Percentiles rank a stretch among this genome's conserved stretches.
Conservation (phyloP, 2,797 vertebrate genomes). For the Philypnodon macrostomus region DNA sequence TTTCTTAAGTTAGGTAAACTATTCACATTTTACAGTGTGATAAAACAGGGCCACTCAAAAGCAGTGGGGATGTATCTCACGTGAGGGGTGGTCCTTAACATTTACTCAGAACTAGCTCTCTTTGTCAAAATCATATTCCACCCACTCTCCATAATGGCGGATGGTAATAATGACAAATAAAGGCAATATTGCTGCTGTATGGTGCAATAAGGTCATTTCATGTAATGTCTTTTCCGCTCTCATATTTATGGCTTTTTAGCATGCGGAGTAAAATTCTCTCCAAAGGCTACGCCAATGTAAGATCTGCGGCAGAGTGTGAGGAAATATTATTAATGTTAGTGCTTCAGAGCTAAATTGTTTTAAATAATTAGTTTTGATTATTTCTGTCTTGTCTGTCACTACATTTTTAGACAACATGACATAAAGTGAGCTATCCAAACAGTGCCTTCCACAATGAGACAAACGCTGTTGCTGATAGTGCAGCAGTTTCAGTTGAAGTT, state of each 20-base stretch:
- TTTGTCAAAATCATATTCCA: slow-evolving; percentile 72
- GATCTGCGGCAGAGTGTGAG: slow-evolving; percentile 64
- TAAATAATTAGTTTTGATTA: slow-evolving; percentile 32
- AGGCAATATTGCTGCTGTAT: slow-evolving; percentile 67
- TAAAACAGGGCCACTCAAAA: slow-evolving; percentile 66
- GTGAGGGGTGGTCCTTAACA: slow-evolving; percentile 70
- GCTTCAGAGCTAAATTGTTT: slow-evolving; percentile 59
- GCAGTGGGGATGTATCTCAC: slow-evolving; percentile 64
- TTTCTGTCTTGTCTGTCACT: slow-evolving; percentile 28
- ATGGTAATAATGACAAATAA: slow-evolving; percentile 79
- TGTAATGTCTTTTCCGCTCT: slow-evolving; percentile 51
- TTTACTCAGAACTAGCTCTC: slow-evolving; percentile 66
- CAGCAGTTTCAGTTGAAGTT: slow-evolving; percentile 11
- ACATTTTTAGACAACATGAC: slow-evolving; percentile 14
- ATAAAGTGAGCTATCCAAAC: slow-evolving; percentile 28
- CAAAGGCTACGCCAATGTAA: slow-evolving; percentile 62
- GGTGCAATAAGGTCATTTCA: slow-evolving; percentile 74
- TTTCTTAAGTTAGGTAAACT: no score
- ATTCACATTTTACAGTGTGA: no score
- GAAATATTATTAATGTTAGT: slow-evolving; percentile 63
- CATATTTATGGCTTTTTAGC: slow-evolving; percentile 69
- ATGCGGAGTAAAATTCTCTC: slow-evolving; percentile 68
- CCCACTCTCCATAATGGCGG: slow-evolving; percentile 62
- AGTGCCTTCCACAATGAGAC: slow-evolving; percentile 24
- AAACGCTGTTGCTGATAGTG: slow-evolving; percentile 22